Conservation (phyloP, 2,113 vertebrate genomes). For the Pan troglodytes region NHGRI_mPanTro3-v2.1_pri NC_086016.1:29869001-29869500, state of each 20-base stretch:
- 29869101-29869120: background rate
- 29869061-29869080: background rate
- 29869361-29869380: accelerated
- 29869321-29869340: background rate
- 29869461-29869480: accelerated
- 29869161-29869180: background rate
- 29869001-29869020: background rate
- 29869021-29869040: too few relatives aligned
- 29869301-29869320: background rate
- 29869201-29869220: background rate
- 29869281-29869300: background rate
- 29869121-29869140: background rate
- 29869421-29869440: background rate
- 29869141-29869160: background rate
- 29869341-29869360: background rate
- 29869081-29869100: background rate
- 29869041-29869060: too few relatives aligned
- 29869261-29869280: background rate
- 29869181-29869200: background rate
- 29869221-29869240: background rate
- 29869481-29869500: background rate
- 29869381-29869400: background rate
- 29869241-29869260: background rate
- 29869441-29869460: background rate
- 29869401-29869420: accelerated